These are phyloP conservation scores for Pocillopora meandrina DNA, from an alignment of 92 coral and sea anemone species.

Conservation along the genomic window DNA sequence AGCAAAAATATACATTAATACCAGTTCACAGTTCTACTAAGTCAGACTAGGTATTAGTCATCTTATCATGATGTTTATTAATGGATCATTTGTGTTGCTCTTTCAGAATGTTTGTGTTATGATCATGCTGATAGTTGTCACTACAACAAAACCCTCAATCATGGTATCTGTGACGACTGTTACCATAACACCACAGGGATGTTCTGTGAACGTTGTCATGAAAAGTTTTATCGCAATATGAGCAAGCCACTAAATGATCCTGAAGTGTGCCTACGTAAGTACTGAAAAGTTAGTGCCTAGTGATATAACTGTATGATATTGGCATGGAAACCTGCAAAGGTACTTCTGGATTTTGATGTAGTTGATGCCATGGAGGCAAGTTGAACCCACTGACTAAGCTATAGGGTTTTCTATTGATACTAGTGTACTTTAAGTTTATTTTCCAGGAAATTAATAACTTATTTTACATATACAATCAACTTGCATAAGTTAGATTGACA, in stretches of 20 bases:
- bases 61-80: no score
- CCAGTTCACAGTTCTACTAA: no score
- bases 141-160: slow-evolving; percentile 65
- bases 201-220: slow-evolving; percentile 83
- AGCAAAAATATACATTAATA: no score
- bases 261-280: slow-evolving; percentile 82
- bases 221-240: slow-evolving; percentile 84
- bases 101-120: slow-evolving; percentile 83
- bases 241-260: slow-evolving; percentile 65
- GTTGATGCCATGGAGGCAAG: not conserved
- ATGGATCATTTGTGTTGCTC: no score
- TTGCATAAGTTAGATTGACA: not conserved
- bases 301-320: no score
- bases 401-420: not conserved
- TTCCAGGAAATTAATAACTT: not conserved
- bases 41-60: no score
- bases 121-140: slow-evolving; percentile 77
- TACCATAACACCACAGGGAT: slow-evolving; percentile 86
- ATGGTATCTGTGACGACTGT: slow-evolving; percentile 86
- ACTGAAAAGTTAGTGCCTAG: not conserved
- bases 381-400: not conserved
- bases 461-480: no score
- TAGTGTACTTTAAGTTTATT: not conserved
- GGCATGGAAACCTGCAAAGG: no score
- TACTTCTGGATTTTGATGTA: not conserved